A percentile compares a stretch with the other conserved stretches of the same genome.
These are phyloP conservation scores for Embiotoca jacksoni DNA, from an alignment of 2,113 vertebrate genomes.

Conservation along the genomic window DNA sequence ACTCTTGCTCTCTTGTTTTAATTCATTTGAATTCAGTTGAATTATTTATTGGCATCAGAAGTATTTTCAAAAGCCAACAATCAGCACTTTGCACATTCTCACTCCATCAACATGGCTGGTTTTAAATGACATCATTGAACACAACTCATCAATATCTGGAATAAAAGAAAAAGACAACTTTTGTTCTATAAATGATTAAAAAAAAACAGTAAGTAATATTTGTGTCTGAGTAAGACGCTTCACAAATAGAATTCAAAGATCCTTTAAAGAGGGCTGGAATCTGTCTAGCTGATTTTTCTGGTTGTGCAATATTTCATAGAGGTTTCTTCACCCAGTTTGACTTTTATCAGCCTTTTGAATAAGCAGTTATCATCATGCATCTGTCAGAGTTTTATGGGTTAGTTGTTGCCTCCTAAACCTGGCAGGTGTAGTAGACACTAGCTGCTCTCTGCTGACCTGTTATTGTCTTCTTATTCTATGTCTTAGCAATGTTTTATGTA, in stretches of 20 bases:
- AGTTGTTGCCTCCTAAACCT: no score
- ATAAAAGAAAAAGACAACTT: not conserved
- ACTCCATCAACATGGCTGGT: not conserved
- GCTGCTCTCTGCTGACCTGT: no score
- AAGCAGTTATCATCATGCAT: no score
- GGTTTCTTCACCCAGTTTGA: no score
- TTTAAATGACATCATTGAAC: not conserved
- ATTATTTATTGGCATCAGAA: slow-evolving; percentile 45
- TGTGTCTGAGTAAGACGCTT: not conserved
- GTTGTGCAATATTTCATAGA: no score
- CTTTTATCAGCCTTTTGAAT: no score
- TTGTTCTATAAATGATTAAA: not conserved
- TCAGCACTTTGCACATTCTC: slow-evolving; percentile 19
- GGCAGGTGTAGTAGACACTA: no score
- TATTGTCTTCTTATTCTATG: no score
- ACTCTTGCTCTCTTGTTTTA: slow-evolving; percentile 19
- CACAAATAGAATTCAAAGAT: not conserved
- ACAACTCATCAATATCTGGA: slow-evolving; percentile 11
- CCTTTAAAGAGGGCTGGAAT: no score
- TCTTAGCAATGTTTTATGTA: no score
- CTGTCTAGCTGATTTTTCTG: no score
- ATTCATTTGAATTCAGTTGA: slow-evolving; percentile 48
- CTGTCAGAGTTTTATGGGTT: no score
- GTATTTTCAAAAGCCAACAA: slow-evolving; percentile 34
- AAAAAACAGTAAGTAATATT: not conserved